These are phyloP conservation scores for Bembecia ichneumoniformis DNA, from an alignment of 2,888 invertebrate genomes.

Conservation along the genomic window DNA sequence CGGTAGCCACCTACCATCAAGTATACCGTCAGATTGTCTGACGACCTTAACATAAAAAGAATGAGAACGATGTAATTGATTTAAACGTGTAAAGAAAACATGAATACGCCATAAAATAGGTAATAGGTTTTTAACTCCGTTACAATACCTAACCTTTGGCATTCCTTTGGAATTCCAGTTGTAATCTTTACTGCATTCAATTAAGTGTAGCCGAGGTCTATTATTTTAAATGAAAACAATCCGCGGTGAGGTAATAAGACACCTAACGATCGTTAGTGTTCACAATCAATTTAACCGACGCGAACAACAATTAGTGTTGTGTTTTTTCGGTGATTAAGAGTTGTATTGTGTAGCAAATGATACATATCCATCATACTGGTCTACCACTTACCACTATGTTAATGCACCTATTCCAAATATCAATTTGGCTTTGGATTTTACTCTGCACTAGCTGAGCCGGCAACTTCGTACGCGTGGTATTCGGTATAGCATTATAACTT, in stretches of 20 bases:
- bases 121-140: no score
- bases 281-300: slow-evolving; percentile 31
- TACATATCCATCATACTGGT: background rate
- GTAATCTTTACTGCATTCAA: slow-evolving; percentile 17
- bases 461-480: no score
- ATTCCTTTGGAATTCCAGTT: slow-evolving; percentile 1
- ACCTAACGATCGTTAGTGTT: slow-evolving; percentile 39
- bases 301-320: slow-evolving; percentile 36
- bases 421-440: no score
- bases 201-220: slow-evolving; percentile 18
- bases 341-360: slow-evolving; percentile 9
- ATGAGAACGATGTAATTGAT: no score
- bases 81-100: no score
- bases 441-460: no score
- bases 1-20: no score
- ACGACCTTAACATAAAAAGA: no score
- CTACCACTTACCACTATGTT: background rate
- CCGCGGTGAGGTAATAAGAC: slow-evolving; percentile 18
- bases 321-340: slow-evolving; percentile 46
- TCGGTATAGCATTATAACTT: no score
- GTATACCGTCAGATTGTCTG: no score
- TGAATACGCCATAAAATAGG: no score
- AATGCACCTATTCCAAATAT: background rate
- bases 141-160: background rate
- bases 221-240: slow-evolving; percentile 27